These are phyloP conservation scores for Sinocyclocheilus grahami DNA, from an alignment of 2,113 vertebrate genomes.

Conservation along the genomic window DNA sequence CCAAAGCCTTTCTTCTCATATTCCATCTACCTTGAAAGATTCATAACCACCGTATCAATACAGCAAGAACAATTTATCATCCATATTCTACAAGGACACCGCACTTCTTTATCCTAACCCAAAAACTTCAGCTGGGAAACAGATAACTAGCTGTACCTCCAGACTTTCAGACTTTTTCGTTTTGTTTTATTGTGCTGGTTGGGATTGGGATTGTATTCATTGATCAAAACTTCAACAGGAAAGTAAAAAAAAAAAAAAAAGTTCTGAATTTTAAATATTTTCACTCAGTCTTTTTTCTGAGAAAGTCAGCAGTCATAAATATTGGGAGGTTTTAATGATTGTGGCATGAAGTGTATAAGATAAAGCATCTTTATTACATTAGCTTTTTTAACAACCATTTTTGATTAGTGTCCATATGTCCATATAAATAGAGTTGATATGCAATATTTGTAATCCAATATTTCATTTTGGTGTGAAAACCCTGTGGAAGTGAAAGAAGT, in stretches of 20 bases:
- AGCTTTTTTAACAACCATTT: neutral
- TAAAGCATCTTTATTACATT: neutral
- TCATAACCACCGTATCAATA: conserved; percentile 58
- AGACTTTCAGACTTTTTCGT: conserved; percentile 35
- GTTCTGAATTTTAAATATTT: neutral
- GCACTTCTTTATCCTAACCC: conserved; percentile 61
- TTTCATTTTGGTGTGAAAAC: neutral
- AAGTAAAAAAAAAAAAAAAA: conserved; percentile 30
- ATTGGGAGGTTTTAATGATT: neutral
- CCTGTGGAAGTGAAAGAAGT: conserved; percentile 5
- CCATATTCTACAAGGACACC: conserved; percentile 58
- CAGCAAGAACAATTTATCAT: conserved; percentile 58
- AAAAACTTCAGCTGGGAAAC: conserved; percentile 56
- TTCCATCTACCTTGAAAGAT: conserved; percentile 58
- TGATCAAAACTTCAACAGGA: conserved; percentile 46
- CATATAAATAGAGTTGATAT: neutral
- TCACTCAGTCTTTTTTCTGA: neutral
- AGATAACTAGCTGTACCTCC: conserved; percentile 50
- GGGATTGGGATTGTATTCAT: conserved; percentile 46
- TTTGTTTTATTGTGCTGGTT: conserved; percentile 27
- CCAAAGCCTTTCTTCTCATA: conserved; percentile 19
- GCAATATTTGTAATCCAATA: neutral
- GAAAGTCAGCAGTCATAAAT: neutral
- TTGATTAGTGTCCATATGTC: neutral
- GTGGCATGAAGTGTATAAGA: neutral